Evolutionary conservation across 1,140 invertebrate genomes (phyloP).

Genomic region (Agrypnia vestita): DNA sequence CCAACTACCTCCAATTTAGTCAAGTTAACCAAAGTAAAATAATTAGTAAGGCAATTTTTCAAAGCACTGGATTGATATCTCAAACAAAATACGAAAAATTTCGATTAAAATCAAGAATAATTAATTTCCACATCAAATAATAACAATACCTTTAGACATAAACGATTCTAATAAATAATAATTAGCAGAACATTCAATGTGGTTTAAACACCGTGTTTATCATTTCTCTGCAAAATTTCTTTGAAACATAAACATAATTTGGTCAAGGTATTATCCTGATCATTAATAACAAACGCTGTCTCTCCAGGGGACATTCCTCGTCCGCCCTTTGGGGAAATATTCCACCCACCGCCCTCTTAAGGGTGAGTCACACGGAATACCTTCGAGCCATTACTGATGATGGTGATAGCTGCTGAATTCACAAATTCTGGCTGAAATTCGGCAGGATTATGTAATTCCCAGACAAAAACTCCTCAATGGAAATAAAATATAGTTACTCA

Average conservation of each 20-base stretch:
- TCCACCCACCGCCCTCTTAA: neutral
- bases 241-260: neutral
- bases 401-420: slow-evolving; percentile 5
- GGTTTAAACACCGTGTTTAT: no score
- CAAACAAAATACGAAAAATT: no score
- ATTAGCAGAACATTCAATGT: no score
- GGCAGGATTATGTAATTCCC: slow-evolving; percentile 1
- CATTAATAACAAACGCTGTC: slow-evolving; percentile 23
- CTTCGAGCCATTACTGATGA: slow-evolving; percentile 4
- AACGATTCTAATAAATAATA: no score
- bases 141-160: no score
- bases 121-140: no score
- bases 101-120: no score
- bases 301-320: slow-evolving; percentile 11
- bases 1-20: no score
- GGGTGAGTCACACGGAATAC: neutral
- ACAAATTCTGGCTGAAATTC: slow-evolving; percentile 13
- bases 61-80: no score
- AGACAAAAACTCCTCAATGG: neutral
- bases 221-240: neutral
- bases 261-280: neutral
- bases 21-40: no score
- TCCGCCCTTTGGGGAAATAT: slow-evolving; percentile 7
- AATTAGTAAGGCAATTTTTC: no score
- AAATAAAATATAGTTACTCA: neutral